These are phyloP conservation scores for Bacillus rossius DNA, from an alignment of 1,140 invertebrate genomes.

Conservation along the genomic window DNA sequence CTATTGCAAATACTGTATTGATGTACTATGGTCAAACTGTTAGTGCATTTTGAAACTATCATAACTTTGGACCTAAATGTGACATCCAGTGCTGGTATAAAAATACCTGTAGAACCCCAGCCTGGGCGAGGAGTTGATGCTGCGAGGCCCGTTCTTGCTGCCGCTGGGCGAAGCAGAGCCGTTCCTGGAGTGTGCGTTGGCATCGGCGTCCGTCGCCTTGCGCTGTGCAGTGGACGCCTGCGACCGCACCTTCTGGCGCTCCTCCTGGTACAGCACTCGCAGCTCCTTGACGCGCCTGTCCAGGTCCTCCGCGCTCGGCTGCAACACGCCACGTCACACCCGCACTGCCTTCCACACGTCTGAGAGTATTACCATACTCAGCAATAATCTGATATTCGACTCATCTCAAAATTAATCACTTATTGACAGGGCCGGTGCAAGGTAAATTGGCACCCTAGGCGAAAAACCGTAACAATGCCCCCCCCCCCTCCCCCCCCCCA, in stretches of 20 bases:
- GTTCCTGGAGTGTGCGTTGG: constrained; percentile 43
- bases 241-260: constrained; percentile 57
- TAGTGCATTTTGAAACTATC: too few species aligned
- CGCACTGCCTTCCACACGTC: neutral
- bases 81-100: too few species aligned
- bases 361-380: neutral
- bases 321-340: constrained; percentile 26
- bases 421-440: too few species aligned
- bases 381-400: too few species aligned
- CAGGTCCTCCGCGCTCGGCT: constrained; percentile 66
- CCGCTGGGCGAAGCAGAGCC: constrained; percentile 45
- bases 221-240: constrained; percentile 42
- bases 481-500: too few species aligned
- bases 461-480: too few species aligned
- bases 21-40: too few species aligned
- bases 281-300: constrained; percentile 71
- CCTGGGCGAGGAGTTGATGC: constrained; percentile 34
- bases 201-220: constrained; percentile 49
- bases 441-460: too few species aligned
- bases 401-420: too few species aligned
- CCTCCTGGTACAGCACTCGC: constrained; percentile 67
- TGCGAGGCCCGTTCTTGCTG: neutral
- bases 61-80: too few species aligned
- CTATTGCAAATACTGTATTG: too few species aligned
- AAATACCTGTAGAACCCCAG: constrained; percentile 53